Evolutionary conservation across 2,113 vertebrate species (phyloP), one percentile per base, ranked within the genome.

Genomic region (Marmota monax): DNA sequence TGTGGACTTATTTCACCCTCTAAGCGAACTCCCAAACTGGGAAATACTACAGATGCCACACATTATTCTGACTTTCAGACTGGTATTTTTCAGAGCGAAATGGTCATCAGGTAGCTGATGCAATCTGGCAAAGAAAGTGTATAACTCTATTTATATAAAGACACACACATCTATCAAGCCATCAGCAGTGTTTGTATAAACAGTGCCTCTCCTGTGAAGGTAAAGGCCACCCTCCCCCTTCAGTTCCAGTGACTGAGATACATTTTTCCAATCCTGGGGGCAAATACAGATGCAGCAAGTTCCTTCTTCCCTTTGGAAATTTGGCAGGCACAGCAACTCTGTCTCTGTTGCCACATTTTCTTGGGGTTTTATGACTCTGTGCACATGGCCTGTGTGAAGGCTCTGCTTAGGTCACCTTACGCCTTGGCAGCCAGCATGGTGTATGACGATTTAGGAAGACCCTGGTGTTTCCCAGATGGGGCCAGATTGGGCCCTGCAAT

Each of bases 391-490:
- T 74, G 23, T 93, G 70, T 95, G 93, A 96, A 95, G 88, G 82
- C 86, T 93, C 84, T 18, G 20, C 88, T 97, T 95, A 95, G 97
- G 96, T 97, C 96, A 96, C 88, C 93, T 97, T 96, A 95, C 1
- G 85, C 74, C 67, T 93, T 97, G 96, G 94, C 53, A 56, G 76
- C 76, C 95, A 94, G 95, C 53, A 34, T 77, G 74, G 88, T 42
- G 22, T 42, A 83, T 93, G 96, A 98, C 17, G 61, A 96, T 56
- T 96, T 86, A 92, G 97, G 91, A 97, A 95, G 96, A 96, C 93
- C 84, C 92, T 96, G 92, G 96, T 94, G 93, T 96, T 97, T 97
- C 97, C 96, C 97, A 98, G 94, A 97, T 97, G 96, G 51, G 91
- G 88, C 73, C 82, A 83, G 91, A 89, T 95, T 82, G 94, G 85